Conservation (phyloP, 1,140 invertebrate genomes). For the Sipha flava region DNA sequence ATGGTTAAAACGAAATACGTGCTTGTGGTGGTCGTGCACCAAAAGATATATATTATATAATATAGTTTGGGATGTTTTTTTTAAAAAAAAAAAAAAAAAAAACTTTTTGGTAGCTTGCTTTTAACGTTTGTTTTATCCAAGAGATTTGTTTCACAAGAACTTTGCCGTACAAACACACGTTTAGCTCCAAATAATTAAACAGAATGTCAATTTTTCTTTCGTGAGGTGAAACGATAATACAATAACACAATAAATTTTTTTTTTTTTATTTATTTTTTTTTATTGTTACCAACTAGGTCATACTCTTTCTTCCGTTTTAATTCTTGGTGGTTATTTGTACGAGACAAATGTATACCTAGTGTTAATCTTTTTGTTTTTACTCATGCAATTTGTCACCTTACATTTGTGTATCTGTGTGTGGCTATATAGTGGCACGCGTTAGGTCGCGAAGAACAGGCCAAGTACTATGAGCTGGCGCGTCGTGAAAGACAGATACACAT, state of each 20-base stretch:
- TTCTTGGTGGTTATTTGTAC: constrained; percentile 24
- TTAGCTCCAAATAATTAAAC: constrained; percentile 29
- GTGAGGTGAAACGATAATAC: background rate
- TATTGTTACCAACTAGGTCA: background rate
- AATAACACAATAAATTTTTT: background rate
- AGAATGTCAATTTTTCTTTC: background rate
- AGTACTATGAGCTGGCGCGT: constrained; percentile 98
- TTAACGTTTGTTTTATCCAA: constrained; percentile 31
- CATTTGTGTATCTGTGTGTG: constrained; percentile 81
- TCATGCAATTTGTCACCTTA: constrained; percentile 19
- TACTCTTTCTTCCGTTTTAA: constrained; percentile 25
- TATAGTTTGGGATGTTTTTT: constrained; percentile 32
- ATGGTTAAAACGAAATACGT: constrained; percentile 1
- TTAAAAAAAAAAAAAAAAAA: too few relatives aligned
- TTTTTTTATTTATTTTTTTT: background rate
- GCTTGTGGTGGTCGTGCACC: constrained; percentile 25
- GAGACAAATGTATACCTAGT: constrained; percentile 13
- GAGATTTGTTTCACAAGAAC: constrained; percentile 13
- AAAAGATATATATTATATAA: constrained; percentile 5
- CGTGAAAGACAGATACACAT: constrained; percentile 96
- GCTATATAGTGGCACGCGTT: constrained; percentile 96
- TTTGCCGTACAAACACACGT: constrained; percentile 31
- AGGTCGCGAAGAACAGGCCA: constrained; percentile 95
- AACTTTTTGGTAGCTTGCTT: constrained; percentile 31
- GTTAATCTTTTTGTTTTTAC: constrained; percentile 1